A percentile compares a stretch with the other conserved stretches of the same genome.
These are phyloP conservation scores for Cassiopea andromeda DNA, from an alignment of 30 jellyfish, hydroid and myxozoan genomes.

Conservation along the genomic window DNA sequence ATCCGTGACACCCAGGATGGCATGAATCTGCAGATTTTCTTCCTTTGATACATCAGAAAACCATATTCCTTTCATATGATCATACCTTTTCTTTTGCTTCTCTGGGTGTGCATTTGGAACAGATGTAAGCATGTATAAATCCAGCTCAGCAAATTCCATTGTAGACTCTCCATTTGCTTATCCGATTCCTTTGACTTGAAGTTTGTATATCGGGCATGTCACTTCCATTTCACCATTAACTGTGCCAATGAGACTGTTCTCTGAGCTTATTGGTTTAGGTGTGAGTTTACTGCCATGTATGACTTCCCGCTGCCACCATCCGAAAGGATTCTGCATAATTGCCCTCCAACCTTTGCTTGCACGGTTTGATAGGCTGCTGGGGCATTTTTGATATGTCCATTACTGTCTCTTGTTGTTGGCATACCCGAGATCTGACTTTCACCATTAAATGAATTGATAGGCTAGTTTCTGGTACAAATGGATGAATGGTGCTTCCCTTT, in stretches of 20 bases:
- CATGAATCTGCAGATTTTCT: slow-evolving; percentile 46
- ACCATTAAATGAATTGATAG: background rate
- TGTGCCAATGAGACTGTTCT: slow-evolving; percentile 42
- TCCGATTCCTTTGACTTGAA: slow-evolving; percentile 43
- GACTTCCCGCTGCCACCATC: slow-evolving; percentile 61
- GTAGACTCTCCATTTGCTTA: slow-evolving; percentile 23
- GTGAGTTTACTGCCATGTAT: slow-evolving; percentile 28
- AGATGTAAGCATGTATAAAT: background rate
- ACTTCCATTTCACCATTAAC: slow-evolving; percentile 50
- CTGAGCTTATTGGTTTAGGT: slow-evolving; percentile 9
- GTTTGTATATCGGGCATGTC: slow-evolving; percentile 39
- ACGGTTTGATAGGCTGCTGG: slow-evolving; percentile 66
- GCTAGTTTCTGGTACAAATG: slow-evolving; percentile 1
- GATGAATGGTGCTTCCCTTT: slow-evolving; percentile 55
- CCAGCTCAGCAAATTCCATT: background rate
- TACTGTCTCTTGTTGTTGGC: slow-evolving; percentile 6
- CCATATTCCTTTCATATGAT: slow-evolving; percentile 49
- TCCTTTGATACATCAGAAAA: slow-evolving; percentile 57
- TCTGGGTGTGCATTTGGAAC: slow-evolving; percentile 5
- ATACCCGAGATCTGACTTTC: background rate
- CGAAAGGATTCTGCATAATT: slow-evolving; percentile 22
- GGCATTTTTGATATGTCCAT: slow-evolving; percentile 38
- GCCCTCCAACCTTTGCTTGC: slow-evolving; percentile 8
- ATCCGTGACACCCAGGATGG: slow-evolving; percentile 45
- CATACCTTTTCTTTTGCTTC: slow-evolving; percentile 20